Evolutionary conservation across 1,140 invertebrate genomes (phyloP), one percentile per base, ranked within the genome.

Genomic region (Melanaphis sacchari): DNA sequence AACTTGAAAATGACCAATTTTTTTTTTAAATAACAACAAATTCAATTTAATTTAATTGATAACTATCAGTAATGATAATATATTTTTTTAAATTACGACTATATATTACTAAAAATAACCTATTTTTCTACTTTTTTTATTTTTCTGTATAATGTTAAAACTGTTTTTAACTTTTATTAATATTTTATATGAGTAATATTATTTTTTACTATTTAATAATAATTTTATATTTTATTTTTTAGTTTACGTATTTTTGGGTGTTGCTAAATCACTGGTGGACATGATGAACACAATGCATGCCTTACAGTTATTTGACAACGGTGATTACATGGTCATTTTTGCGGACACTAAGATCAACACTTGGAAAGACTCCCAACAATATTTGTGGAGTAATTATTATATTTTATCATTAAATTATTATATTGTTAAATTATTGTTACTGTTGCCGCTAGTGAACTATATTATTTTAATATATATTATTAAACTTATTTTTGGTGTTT

Each of bases 301-400:
- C 91, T 96, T 97, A 90, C 97, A 98, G 93, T 95, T 99, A 89
- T 97, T 99, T 94, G 97, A 97, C 38, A 97, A 98, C 93, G 98
- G 98, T 24, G 98, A 99, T 95, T 99, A 99, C 95, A 98, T 99
- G 96, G 98, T 99, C 82, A 98, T 99, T 94, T 98, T 98, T 95
- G 97, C 99, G 18, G 98, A 99, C 95, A 98, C 98, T 96, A 97
- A 98, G 96, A 97, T 97, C 1, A 98, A 98, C 95, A 96, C 97
- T 22, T 95, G 96, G 76, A 97, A 97, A 94, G 97, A 98, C 95
- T 97, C 97, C 22, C 95, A 97, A 94, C 97, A 97, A 95, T 99
- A 99, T 96, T 97, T 99, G 95, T 98, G 98, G 96, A 97, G 98
- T 98, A 90, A 90, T 41, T 90, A 46, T n/a, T 1, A 82, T 36